phyloP scores from a whole-genome alignment of 2,797 vertebrate genomes.

The Lacerta viridis region DNA sequence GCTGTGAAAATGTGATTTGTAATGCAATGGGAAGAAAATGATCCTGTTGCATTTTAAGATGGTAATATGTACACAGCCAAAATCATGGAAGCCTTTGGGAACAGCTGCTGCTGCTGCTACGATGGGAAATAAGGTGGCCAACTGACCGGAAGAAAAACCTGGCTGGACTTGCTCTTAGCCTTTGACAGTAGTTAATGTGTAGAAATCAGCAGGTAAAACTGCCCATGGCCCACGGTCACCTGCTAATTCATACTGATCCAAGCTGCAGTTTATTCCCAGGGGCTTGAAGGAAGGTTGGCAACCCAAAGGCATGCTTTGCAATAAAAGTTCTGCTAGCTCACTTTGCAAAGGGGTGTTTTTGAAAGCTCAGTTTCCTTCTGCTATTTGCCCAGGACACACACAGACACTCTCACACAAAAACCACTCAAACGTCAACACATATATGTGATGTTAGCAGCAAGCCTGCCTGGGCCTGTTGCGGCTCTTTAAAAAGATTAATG shows the following conservation, averaged over 20 bases:
- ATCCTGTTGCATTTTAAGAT: too few relatives aligned
- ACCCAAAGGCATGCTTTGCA: too few relatives aligned
- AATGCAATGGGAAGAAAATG: too few relatives aligned
- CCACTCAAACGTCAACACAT: background rate
- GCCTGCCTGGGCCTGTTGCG: background rate
- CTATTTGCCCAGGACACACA: background rate
- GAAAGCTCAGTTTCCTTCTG: background rate
- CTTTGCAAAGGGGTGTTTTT: background rate
- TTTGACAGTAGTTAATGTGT: background rate
- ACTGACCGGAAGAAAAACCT: background rate
- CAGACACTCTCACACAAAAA: background rate
- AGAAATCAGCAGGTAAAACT: background rate
- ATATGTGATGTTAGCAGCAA: background rate
- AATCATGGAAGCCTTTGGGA: background rate
- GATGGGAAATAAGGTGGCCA: too few relatives aligned
- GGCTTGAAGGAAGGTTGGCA: background rate
- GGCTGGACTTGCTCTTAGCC: too few relatives aligned
- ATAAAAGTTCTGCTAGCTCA: background rate
- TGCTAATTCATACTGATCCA: background rate
- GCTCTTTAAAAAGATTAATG: conserved; percentile 50
- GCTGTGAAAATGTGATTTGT: too few relatives aligned
- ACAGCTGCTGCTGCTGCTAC: background rate
- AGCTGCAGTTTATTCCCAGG: background rate
- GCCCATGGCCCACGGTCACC: too few relatives aligned
- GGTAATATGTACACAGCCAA: too few relatives aligned